phyloP scores from a whole-genome alignment of 2,797 vertebrate genomes.

The Pteronotus mesoamericanus region DNA sequence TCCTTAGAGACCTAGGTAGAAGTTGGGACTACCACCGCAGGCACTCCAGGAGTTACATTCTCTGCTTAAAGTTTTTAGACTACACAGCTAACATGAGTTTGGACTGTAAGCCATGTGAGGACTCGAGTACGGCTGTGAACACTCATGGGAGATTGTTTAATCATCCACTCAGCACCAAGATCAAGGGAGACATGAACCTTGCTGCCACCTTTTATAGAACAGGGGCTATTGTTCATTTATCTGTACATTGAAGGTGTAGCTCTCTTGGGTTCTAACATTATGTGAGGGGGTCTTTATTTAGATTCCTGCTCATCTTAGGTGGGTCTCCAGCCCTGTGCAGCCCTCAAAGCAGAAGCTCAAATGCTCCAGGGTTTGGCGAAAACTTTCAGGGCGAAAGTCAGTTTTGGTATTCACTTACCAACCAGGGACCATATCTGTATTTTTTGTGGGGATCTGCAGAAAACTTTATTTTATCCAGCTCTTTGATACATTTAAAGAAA shows the following conservation, averaged over 20 bases:
- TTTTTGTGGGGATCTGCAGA: neutral
- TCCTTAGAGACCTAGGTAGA: neutral
- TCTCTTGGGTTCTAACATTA: neutral
- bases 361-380: neutral
- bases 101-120: neutral
- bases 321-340: neutral
- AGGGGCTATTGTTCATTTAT: neutral
- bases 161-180: neutral
- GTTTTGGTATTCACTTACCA: neutral
- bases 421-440: neutral
- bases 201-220: neutral
- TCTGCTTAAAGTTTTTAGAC: neutral
- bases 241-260: neutral
- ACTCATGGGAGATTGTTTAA: neutral
- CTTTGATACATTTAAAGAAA: neutral
- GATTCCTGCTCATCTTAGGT: neutral
- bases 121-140: neutral
- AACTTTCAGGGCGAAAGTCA: neutral
- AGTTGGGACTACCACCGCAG: neutral
- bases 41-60: neutral
- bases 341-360: neutral
- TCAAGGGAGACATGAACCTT: neutral
- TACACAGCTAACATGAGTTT: neutral
- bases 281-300: neutral
- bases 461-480: neutral